Conservation (phyloP, 2,888 invertebrate genomes). For the Chymomyza amoena region DNA sequence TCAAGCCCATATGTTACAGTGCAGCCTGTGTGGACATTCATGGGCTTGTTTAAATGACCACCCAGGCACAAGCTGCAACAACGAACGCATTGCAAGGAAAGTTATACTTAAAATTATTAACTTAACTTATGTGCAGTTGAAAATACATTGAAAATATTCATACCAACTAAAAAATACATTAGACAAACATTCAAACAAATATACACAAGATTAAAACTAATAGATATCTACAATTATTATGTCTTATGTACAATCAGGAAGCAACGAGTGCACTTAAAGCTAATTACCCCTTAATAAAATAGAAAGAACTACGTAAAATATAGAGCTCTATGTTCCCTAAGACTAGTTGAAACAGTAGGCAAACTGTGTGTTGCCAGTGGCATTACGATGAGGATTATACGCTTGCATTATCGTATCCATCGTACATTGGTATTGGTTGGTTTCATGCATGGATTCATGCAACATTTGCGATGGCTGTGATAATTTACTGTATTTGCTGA, state of each 20-base stretch:
- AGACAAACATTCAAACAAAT: constrained; percentile 34
- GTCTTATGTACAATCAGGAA: constrained; percentile 65
- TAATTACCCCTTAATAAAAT: background rate
- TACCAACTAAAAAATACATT: constrained; percentile 11
- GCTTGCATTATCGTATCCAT: constrained; percentile 75
- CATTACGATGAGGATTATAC: constrained; percentile 72
- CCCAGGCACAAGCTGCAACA: constrained; percentile 36
- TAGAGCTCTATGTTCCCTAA: constrained; percentile 2
- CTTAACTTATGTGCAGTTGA: background rate
- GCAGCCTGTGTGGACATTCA: constrained; percentile 35
- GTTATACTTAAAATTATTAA: constrained; percentile 20
- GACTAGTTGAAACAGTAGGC: constrained; percentile 68
- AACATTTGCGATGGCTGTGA: constrained; percentile 25
- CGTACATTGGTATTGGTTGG: constrained; percentile 65
- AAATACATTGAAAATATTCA: constrained; percentile 30
- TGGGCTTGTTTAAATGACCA: constrained; percentile 60
- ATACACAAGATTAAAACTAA: constrained; percentile 29
- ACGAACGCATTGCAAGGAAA: constrained; percentile 42
- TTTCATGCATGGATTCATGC: constrained; percentile 46
- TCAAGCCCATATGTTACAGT: constrained; percentile 60
- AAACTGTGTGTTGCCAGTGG: constrained; percentile 58
- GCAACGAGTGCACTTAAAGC: constrained; percentile 40
- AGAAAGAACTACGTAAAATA: background rate
- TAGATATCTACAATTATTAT: constrained; percentile 55
- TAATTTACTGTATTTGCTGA: constrained; percentile 55